Base-by-base conservation (phyloP, 2,888 invertebrate species). In the Andrena haemorrhoa region DNA sequence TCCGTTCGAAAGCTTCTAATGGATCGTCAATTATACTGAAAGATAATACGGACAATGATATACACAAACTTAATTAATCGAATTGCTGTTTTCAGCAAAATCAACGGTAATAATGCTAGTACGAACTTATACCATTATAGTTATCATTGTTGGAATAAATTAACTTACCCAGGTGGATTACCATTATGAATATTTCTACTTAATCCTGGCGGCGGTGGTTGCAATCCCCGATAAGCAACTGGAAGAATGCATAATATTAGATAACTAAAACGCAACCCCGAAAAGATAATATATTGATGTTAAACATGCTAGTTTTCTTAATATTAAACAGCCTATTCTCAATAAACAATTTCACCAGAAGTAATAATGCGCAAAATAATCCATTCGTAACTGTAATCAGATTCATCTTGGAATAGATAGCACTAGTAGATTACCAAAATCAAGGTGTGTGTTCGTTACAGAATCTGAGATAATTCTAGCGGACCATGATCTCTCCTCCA, bases 1-100 rank as follows among this genome's bases (percentile, higher is more conserved):
- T 97, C 86, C 97, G 95, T 93, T 98, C 97, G 93, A 98, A 98
- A 71, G 97, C 97, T 93, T 97, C 97, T 89, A 98, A 94, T 3
- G 98, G 97, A 94, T 98, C 98, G 91, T 97, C 97, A 87, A 97
- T 97, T 79, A 96, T 95, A 88, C 97, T 97, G 93, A 93, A 83
- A 77, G 20, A 47, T 51, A 61, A 72, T 70, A 33, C 73, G 3
- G 20, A 61, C 33, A 53, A 61, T 23, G 6, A 29, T 31, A 63
- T 33, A n/a, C 8, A 5, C 8, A 26, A n/a, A 41, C 8, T 64
- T 8, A 53, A 20, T 20, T 10, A 60, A 60, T 12, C n/a, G 20
- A 53, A 31, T 26, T 1, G 16, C 56, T 64, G 23, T 10, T 23
- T 29, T 29, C 1, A 12, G 4, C 47, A 47, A 12, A 47, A 47